A percentile compares a stretch with the other conserved stretches of the same genome.
Evolutionary conservation across 2,113 vertebrate genomes (phyloP).

Genomic region (Thalassoma bifasciatum): DNA sequence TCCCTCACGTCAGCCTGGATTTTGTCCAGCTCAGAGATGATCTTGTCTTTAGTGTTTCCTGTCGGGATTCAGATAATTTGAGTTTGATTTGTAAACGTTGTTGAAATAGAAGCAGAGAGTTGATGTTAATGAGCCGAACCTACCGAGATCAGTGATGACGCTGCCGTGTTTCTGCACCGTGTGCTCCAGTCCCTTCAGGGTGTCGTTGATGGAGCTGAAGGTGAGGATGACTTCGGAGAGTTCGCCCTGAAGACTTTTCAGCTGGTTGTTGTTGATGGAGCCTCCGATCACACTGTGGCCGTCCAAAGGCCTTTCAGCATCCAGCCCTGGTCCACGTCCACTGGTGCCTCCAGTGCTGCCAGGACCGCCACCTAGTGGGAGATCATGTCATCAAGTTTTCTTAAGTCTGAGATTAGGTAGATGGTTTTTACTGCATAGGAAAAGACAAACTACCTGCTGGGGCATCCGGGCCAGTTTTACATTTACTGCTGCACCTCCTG

Average conservation of each 20-base stretch:
- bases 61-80: not conserved
- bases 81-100: not conserved
- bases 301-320: conserved; percentile 84
- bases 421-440: no score
- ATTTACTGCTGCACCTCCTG: conserved; percentile 75
- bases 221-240: conserved; percentile 86
- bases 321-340: conserved; percentile 41
- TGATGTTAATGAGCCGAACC: not conserved
- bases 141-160: conserved; percentile 86
- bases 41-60: conserved; percentile 89
- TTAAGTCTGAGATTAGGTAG: no score
- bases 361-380: conserved; percentile 36
- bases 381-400: not conserved
- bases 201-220: conserved; percentile 91
- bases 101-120: not conserved
- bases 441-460: conserved; percentile 60
- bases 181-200: conserved; percentile 88
- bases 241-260: conserved; percentile 88
- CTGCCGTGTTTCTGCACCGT: conserved; percentile 88
- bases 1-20: conserved; percentile 88
- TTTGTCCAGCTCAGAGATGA: conserved; percentile 92
- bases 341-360: conserved; percentile 9
- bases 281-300: conserved; percentile 90
- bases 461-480: conserved; percentile 46
- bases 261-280: conserved; percentile 80